Evolutionary conservation across 2,888 invertebrate species (phyloP), one percentile per base, ranked within the genome.

Genomic region (Cordylochernes scorpioides): DNA sequence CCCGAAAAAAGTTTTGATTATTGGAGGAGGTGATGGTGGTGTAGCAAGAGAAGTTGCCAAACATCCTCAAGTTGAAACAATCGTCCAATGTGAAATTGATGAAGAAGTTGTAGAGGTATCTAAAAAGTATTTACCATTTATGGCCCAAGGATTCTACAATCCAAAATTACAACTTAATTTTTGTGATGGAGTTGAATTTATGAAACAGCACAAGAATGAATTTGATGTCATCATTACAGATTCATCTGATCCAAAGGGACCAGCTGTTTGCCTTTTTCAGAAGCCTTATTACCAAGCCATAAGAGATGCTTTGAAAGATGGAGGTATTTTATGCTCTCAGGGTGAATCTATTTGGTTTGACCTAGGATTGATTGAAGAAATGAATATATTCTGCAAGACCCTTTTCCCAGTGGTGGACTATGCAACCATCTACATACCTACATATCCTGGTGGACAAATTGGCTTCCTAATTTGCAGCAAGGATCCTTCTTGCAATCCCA

Each of bases 171-270:
- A 62, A 0, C 55, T 97, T 1, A 67, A 68, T 46, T 68, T 88
- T 24, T 75, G 75, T 1, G 94, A 97, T 53, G 97, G 97, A 1
- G 84, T 86, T 49, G 72, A 84, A 43, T 97, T 77, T 52, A 72
- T 97, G 67, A 71, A 72, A 46, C 64, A 71, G 29, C 58, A 86
- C 49, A 61, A 62, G 32, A 62, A 66, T 22, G 69, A 75, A 53
- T 97, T 82, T 52, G 97, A 97, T 56, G 78, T 97, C 24, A 86
- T 97, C 40, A 88, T 97, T 31, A 97, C 94, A 0, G 97, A 97
- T 52, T 88, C 88, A 39, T 86, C 88, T 22, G 97, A 97, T 59
- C 94, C 94, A 1, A 64, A 91, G 16, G 68, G 68, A 15, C 71
- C 70, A 17, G 70, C 71, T 0, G 61, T 62, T 31, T 59, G 60